Evolutionary conservation across 2,113 vertebrate genomes (phyloP), one percentile per base, ranked within the genome.

Genomic region (Ivindomyrus marchei): DNA sequence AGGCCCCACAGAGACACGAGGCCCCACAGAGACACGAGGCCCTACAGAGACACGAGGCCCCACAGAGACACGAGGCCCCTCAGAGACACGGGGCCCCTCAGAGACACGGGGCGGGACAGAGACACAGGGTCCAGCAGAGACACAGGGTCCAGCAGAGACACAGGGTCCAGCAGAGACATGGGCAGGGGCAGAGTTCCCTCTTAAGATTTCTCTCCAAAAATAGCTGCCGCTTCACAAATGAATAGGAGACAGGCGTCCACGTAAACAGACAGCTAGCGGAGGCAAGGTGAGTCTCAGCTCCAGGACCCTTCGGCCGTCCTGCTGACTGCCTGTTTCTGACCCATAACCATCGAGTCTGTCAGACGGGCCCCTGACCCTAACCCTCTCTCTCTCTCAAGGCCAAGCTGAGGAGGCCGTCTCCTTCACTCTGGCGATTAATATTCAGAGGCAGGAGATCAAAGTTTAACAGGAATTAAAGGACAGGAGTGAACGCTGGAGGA

Each of bases 1-100:
- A 1, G 58, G 58, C 0, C 0, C 2, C 1, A 7, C 58, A n/a
- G 21, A 62, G 2, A n/a, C 24, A 62, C n/a, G n/a, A n/a, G n/a
- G 53, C 19, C 53, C 50, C 2, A 58, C 15, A 15, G 6, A 52
- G 62, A 31, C 2, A 27, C 2, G 9, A 8, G n/a, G n/a, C 7
- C 8, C 24, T 1, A 6, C 15, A 56, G 19, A 58, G 53, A 7
- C 1, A 58, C 0, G 6, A 1, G 56, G 27, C 5, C 21, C 1
- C 0, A 5, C 50, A n/a, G n/a, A 58, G 21, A 58, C 5, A 17
- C 6, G 19, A 0, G 0, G 3, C 27, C n/a, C n/a, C n/a, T n/a
- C n/a, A n/a, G n/a, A n/a, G n/a, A n/a, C n/a, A n/a, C n/a, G n/a
- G n/a, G n/a, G n/a, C n/a, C n/a, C n/a, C n/a, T n/a, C n/a, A 87